phyloP scores from a whole-genome alignment of 2,797 vertebrate genomes.

The Alauda arvensis region DNA sequence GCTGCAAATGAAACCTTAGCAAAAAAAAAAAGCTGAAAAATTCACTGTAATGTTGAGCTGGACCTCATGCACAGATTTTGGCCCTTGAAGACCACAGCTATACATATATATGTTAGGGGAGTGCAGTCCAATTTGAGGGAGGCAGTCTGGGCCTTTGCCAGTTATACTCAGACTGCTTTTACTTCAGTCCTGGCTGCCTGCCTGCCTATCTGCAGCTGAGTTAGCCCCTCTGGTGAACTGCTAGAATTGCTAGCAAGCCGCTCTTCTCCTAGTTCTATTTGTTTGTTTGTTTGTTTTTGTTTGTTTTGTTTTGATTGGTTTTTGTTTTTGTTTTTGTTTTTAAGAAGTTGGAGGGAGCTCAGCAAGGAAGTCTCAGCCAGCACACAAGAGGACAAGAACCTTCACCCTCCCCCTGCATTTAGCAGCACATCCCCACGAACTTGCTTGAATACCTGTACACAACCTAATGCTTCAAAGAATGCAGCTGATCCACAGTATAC shows the following conservation, averaged over 20 bases:
- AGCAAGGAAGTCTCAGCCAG: background rate
- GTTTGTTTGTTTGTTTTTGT: no score
- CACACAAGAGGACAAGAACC: background rate
- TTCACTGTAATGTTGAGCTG: background rate
- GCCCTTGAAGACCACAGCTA: background rate
- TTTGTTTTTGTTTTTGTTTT: no score
- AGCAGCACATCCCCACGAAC: background rate
- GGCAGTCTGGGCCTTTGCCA: background rate
- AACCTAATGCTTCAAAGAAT: background rate
- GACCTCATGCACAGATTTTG: background rate
- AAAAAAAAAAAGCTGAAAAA: background rate
- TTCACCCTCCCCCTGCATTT: background rate
- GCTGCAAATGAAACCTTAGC: background rate
- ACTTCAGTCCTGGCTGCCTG: slow-evolving; percentile 29
- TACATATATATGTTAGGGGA: background rate
- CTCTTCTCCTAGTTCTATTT: background rate
- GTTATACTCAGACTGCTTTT: slow-evolving; percentile 16
- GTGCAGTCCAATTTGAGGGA: background rate
- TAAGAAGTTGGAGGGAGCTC: background rate
- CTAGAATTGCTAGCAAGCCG: background rate
- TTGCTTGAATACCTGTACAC: background rate
- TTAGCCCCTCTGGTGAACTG: background rate
- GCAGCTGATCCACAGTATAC: background rate
- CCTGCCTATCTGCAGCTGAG: slow-evolving; percentile 30
- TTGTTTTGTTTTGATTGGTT: no score